Evolutionary conservation across 1,140 invertebrate species (phyloP), one percentile per base, ranked within the genome.

Genomic region (Neodiprion fabricii): DNA sequence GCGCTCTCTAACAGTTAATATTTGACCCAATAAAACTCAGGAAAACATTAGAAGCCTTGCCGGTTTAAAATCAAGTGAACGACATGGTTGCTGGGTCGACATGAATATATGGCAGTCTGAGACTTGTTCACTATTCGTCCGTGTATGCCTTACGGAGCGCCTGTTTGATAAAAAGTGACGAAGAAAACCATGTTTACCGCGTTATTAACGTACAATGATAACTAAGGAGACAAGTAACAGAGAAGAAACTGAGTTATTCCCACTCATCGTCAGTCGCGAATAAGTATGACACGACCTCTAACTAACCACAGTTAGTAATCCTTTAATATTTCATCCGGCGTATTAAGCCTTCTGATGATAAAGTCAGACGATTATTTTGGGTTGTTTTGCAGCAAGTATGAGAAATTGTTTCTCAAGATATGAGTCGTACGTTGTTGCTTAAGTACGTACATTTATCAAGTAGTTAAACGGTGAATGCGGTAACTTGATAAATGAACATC

Each of bases 391-490:
- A 17, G 53, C 53, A 61, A 61, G 53, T 61, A 17, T 61, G 53
- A 61, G 53, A 61, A 61, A 61, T 61, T 61, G 53, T 61, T 61
- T 61, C 53, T 61, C 53, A 61, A 61, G 53, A 61, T 61, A 61
- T 61, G 53, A 61, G 53, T 40, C 28, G 53, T 17, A 9, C 4
- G 53, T 61, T 40, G 28, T 14, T 61, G 53, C n/a, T 14, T 17
- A 61, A 61, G 53, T 61, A 61, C 53, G 53, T 12, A 17, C 53
- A 61, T 61, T 61, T 61, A 17, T 61, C 53, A 61, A 61, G n/a
- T 17, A 14, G 53, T 61, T 61, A 61, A 61, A 61, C 53, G 11
- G 53, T 9, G 53, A 61, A 7, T 61, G n/a, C 53, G 53, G 53
- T 61, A 17, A 12, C n/a, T 8, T 61, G 53, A 61, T 9, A 61